Base-by-base conservation (phyloP, 2,888 invertebrate species). In the Augiades crinisus region DNA sequence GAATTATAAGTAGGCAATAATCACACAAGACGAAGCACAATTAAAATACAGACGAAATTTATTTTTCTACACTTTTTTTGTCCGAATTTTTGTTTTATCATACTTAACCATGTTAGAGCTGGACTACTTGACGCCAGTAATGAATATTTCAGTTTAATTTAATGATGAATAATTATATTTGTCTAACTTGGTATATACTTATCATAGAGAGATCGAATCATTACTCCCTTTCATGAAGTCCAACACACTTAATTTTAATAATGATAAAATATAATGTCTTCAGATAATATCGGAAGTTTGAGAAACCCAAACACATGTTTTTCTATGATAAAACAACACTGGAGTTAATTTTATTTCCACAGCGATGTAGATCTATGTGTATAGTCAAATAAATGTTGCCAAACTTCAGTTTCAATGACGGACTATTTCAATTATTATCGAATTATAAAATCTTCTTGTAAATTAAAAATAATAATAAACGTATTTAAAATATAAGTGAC, bases 1-100 rank as follows among this genome's bases (percentile, higher is more conserved):
- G 13, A 34, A 27, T 19, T 41, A n/a, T 16, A 19, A 43, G 7
- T 46, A 27, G 17, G 36, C 24, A 36, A 17, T 33, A 21, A 16
- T 14, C 63, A 67, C 62, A 67, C 63, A 67, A 67, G 53, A 45
- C 61, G 62, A 58, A 68, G 75, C 72, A 73, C 72, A 72, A 75
- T 59, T 44, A 56, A 50, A 62, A 57, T 50, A 50, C 31, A 59
- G 59, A 60, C 47, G 44, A 56, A 52, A 53, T 46, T 63, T 66
- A 65, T 68, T 68, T 65, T 66, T 62, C 57, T 62, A 62, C 59
- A 59, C 55, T 50, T 60, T 56, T 60, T 40, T n/a, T n/a, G n/a
- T 14, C 6, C n/a, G 4, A 19, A 3, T 37, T 3, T 19, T 19
- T 37, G 19, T 13, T 37, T 37, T 36, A 13, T 27, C 16, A 27